Evolutionary conservation across 2,113 vertebrate species (phyloP), one percentile per base, ranked within the genome.

Genomic region (Hystrix brachyura): DNA sequence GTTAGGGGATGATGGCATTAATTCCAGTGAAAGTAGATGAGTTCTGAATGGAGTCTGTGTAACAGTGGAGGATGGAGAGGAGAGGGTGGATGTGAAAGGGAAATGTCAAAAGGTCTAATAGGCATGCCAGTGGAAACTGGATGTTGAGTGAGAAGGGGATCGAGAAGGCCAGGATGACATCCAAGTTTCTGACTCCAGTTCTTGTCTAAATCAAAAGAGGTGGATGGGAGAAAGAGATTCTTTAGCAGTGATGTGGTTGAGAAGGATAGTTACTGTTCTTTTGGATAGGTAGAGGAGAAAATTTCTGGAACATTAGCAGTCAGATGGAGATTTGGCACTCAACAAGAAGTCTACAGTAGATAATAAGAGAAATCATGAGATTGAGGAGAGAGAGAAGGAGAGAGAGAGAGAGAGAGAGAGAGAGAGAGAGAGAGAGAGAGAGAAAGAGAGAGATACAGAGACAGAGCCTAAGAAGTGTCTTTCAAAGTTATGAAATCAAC

Each of bases 291-390:
- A 48, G 12, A 67, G 18, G 4, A 55, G 48, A 79, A 71, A 21
- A 29, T 89, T 60, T 88, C 18, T 81, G 60, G 29, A 25, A 90
- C 18, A 34, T 59, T 92, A 88, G 59, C 57, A 84, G 64, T 92
- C 51, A 34, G 59, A 11, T 86, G 10, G 34, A 60, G 51, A 85
- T 85, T 74, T 69, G 46, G 14, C n/a, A 14, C 43, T 94, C 53
- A 10, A 69, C 14, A 60, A 46, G 81, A 83, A 15, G 25, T 62
- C 23, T 94, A 48, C 12, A 65, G 60, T 88, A 80, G 29, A 10
- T 94, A 29, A 87, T 27, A 32, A 53, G 48, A 55, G 48, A 95
- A 72, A 43, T 89, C n/a, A 82, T 87, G n/a, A 90, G 21, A 69
- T 57, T 82, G n/a, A 62, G 7, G 19, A 21, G 32, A 60, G 83